phyloP scores from a whole-genome alignment of 2,888 invertebrate species.

The Perizoma flavofasciatum region DNA sequence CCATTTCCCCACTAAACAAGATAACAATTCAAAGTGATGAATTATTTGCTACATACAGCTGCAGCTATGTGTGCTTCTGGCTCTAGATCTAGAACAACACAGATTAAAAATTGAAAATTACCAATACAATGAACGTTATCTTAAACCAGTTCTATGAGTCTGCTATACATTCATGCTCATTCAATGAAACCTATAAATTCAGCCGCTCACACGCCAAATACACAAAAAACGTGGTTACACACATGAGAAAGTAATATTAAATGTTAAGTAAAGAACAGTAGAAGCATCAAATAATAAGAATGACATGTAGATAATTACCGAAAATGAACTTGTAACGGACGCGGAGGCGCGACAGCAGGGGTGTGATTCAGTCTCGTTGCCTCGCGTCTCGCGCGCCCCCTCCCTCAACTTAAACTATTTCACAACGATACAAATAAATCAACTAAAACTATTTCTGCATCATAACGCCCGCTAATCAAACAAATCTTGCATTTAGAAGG shows the following conservation, averaged over 20 bases:
- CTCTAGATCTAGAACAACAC: conserved; percentile 42
- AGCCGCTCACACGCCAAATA: conserved; percentile 72
- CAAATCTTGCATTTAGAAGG: conserved; percentile 71
- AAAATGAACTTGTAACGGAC: conserved; percentile 67
- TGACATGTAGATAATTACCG: conserved; percentile 67
- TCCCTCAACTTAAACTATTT: conserved; percentile 76
- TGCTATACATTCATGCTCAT: conserved; percentile 56
- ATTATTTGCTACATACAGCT: conserved; percentile 44
- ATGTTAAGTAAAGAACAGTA: conserved; percentile 73
- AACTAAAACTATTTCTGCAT: conserved; percentile 81
- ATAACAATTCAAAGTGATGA: conserved; percentile 58
- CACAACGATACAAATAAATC: conserved; percentile 79
- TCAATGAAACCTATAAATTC: conserved; percentile 62
- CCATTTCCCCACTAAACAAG: conserved; percentile 56
- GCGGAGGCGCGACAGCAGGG: conserved; percentile 67
- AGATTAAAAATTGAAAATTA: conserved; percentile 37
- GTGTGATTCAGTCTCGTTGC: conserved; percentile 81
- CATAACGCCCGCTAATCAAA: conserved; percentile 71
- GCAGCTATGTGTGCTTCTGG: conserved; percentile 51
- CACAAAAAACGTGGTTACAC: conserved; percentile 73
- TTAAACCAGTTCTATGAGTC: conserved; percentile 39
- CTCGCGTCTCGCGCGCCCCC: conserved; percentile 67
- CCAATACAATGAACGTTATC: conserved; percentile 35
- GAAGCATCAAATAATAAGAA: conserved; percentile 75
- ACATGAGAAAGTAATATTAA: conserved; percentile 71